These are phyloP conservation scores for Dicrostonyx torquatus DNA, from an alignment of 2,797 vertebrate species.

Conservation along the genomic window DNA sequence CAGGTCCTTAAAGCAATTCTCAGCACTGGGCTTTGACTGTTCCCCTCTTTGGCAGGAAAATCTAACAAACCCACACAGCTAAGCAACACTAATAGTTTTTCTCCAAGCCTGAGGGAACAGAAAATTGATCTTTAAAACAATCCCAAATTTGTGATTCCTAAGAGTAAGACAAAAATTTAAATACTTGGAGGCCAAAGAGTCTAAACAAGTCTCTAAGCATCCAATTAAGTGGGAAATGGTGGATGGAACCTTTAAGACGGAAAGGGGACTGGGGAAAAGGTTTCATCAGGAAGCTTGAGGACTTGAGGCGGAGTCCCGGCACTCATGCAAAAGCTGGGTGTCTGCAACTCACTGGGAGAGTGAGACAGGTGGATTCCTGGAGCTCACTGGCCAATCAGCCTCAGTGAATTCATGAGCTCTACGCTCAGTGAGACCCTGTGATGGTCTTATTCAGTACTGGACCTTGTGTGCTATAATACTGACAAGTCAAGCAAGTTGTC, in stretches of 20 bases:
- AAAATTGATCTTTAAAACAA: neutral
- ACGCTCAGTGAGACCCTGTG: neutral
- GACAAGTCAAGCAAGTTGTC: neutral
- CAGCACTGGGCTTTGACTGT: neutral
- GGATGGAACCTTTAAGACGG: neutral
- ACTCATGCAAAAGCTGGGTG: neutral
- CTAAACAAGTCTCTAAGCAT: conserved; percentile 19
- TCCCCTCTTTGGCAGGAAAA: conserved; percentile 29
- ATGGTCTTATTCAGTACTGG: neutral
- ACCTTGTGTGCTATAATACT: no score
- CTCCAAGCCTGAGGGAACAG: neutral
- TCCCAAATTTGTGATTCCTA: neutral
- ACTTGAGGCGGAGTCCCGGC: neutral
- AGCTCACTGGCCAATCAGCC: neutral
- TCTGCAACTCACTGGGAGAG: neutral
- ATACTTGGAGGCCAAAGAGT: neutral
- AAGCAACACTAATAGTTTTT: neutral
- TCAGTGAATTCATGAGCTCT: neutral
- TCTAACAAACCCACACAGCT: neutral
- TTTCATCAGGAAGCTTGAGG: neutral
- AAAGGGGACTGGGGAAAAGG: neutral
- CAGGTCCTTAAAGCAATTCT: conserved; percentile 22
- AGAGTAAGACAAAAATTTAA: neutral
- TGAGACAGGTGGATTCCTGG: neutral
- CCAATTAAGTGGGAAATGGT: neutral